phyloP scores from a whole-genome alignment of 2,797 vertebrate genomes.

The Propithecus perrieri region DNA sequence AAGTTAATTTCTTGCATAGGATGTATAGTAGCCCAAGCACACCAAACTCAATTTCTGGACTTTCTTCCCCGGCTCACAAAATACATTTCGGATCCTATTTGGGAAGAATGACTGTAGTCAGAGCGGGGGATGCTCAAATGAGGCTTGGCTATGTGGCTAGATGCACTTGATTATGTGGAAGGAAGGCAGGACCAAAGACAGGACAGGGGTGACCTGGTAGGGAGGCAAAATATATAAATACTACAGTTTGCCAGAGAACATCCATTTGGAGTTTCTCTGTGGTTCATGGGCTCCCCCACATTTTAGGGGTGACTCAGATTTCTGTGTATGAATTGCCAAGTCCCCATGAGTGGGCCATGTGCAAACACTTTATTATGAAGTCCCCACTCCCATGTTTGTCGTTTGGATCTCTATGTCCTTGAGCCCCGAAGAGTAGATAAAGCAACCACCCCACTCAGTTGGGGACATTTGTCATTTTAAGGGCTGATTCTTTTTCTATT shows the following conservation, averaged over 20 bases:
- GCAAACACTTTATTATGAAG: not conserved
- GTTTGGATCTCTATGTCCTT: fast-evolving
- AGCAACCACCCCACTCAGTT: too few species aligned
- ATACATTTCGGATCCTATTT: fast-evolving
- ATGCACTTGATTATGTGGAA: fast-evolving
- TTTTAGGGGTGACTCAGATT: not conserved
- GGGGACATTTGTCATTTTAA: not conserved
- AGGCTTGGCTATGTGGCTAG: fast-evolving
- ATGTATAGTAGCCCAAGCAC: fast-evolving
- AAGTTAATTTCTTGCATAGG: not conserved
- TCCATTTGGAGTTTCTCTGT: not conserved
- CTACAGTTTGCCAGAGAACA: not conserved
- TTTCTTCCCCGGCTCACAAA: not conserved
- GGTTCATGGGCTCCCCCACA: not conserved
- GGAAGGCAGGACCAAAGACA: not conserved
- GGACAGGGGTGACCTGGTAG: not conserved
- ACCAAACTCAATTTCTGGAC: not conserved
- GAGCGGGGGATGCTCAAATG: not conserved
- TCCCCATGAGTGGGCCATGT: fast-evolving
- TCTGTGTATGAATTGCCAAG: not conserved
- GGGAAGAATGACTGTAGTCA: not conserved
- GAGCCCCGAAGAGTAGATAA: not conserved
- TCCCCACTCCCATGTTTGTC: fast-evolving
- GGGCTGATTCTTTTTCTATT: not conserved
- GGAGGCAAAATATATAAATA: fast-evolving